phyloP scores from a whole-genome alignment of 2,113 vertebrate species.

The Hippocampus mohnikei region DNA sequence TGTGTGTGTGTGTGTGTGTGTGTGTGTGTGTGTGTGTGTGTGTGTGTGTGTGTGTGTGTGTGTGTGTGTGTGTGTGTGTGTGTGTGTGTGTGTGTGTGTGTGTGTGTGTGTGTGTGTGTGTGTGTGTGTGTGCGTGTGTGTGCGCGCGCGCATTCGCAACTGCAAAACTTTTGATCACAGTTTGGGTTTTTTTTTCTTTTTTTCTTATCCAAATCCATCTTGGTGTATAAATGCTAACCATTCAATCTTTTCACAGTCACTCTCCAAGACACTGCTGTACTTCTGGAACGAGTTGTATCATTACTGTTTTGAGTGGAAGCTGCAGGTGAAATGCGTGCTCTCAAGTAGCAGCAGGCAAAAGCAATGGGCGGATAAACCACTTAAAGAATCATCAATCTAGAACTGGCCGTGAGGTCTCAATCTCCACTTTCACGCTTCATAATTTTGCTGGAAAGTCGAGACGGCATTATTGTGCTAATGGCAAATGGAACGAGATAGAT shows the following conservation, averaged over 20 bases:
- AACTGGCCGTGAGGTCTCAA: slow-evolving; percentile 7
- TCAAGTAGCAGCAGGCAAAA: slow-evolving; percentile 18
- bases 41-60: no score
- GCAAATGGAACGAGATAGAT: slow-evolving; percentile 20
- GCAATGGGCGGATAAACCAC: slow-evolving; percentile 26
- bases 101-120: no score
- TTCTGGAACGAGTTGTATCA: neutral
- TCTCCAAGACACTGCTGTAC: neutral
- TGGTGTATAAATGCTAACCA: neutral
- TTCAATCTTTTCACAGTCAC: neutral
- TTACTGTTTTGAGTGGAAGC: neutral
- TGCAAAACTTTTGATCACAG: neutral
- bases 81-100: no score
- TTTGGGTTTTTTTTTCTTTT: no score
- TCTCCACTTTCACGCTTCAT: slow-evolving; percentile 22
- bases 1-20: no score
- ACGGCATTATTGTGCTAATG: slow-evolving; percentile 28
- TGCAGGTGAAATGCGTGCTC: slow-evolving; percentile 12
- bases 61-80: no score
- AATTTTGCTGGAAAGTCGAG: slow-evolving; percentile 33
- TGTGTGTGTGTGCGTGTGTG: no score
- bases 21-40: no score
- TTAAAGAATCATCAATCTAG: slow-evolving; percentile 50
- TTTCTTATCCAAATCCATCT: no score
- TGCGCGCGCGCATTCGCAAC: no score